A percentile compares a stretch with the other conserved stretches of the same genome.
Conservation (phyloP, 2,113 vertebrate species). For the Pteropus alecto region DNA sequence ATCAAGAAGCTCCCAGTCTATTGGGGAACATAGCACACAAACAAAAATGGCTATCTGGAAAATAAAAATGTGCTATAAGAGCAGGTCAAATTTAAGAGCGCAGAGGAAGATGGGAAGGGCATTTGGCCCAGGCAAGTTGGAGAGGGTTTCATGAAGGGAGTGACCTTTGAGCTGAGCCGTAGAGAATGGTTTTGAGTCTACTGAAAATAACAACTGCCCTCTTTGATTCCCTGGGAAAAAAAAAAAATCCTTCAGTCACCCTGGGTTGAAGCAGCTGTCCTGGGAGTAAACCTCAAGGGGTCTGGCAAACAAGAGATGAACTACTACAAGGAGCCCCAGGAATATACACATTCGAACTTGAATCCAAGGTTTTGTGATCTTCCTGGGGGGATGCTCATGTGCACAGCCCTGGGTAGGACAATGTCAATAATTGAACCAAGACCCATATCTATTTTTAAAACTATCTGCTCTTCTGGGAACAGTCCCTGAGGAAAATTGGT, state of each 20-base stretch:
- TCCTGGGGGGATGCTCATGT: no score
- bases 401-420: background rate
- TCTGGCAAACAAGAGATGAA: background rate
- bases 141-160: background rate
- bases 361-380: background rate
- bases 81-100: background rate
- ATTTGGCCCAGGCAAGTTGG: background rate
- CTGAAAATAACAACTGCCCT: background rate
- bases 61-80: background rate
- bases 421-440: constrained; percentile 28
- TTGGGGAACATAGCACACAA: background rate
- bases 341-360: background rate
- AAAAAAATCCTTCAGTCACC: background rate
- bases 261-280: background rate
- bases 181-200: background rate
- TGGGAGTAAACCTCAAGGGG: background rate
- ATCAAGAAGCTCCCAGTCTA: background rate
- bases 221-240: background rate
- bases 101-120: background rate
- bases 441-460: constrained; percentile 55
- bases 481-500: constrained; percentile 36
- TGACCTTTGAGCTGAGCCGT: background rate
- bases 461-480: constrained; percentile 48
- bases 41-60: background rate
- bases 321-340: background rate